Percentiles rank a stretch among this genome's conserved stretches.
Conservation (phyloP, 2,113 vertebrate genomes). For the Bos indicus region DNA sequence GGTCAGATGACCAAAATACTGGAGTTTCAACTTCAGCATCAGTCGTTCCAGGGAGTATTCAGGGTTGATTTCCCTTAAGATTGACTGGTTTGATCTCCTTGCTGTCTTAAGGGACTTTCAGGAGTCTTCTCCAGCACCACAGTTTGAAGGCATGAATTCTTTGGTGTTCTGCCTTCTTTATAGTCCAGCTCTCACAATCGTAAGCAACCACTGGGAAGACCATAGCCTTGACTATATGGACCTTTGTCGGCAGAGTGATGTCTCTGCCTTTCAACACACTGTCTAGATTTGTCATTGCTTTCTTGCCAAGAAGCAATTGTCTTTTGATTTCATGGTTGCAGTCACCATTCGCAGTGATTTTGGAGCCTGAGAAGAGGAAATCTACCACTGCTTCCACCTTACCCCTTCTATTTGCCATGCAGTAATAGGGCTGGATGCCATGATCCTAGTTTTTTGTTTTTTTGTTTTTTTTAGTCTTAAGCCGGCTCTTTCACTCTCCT, state of each 20-base stretch:
- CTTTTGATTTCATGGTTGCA: background rate
- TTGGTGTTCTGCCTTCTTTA: background rate
- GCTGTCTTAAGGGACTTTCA: background rate
- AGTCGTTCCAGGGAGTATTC: background rate
- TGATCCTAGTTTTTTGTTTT: background rate
- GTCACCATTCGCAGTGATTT: background rate
- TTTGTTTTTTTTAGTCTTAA: background rate
- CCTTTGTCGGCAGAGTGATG: background rate
- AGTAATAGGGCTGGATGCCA: background rate
- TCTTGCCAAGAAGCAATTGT: background rate
- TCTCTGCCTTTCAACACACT: background rate
- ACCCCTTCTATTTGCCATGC: background rate
- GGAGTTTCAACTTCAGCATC: background rate
- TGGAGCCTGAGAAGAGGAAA: background rate
- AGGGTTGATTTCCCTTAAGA: background rate
- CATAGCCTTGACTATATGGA: background rate
- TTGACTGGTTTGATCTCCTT: background rate
- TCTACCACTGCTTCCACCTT: background rate
- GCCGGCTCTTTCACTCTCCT: fast-evolving
- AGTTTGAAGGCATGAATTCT: background rate
- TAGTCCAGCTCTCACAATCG: background rate
- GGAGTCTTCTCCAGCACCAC: background rate
- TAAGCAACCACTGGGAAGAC: background rate
- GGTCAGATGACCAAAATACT: background rate
- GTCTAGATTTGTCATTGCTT: background rate